A percentile compares a stretch with the other conserved stretches of the same genome.
Evolutionary conservation across 1,140 invertebrate species (phyloP).

Genomic region (Sycophila sp.): DNA sequence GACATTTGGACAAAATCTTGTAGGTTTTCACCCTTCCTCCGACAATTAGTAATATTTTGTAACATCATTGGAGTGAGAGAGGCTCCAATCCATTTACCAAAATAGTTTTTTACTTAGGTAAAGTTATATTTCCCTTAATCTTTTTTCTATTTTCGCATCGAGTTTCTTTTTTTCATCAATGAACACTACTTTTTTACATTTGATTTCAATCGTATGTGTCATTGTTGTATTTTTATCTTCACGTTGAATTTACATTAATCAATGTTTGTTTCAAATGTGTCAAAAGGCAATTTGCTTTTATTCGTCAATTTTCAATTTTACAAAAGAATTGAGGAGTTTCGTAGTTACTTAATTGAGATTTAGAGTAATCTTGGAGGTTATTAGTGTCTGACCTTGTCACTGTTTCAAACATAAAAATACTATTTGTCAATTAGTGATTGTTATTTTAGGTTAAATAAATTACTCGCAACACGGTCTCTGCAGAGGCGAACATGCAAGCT

Average conservation of each 20-base stretch:
- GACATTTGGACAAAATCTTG: neutral
- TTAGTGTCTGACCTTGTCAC: neutral
- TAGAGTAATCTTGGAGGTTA: conserved; percentile 12
- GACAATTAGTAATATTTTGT: too few relatives aligned
- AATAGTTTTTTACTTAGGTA: conserved; percentile 23
- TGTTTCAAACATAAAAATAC: conserved; percentile 7
- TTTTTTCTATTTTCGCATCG: too few relatives aligned
- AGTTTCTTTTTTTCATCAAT: too few relatives aligned
- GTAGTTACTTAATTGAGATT: neutral
- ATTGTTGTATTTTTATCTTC: too few relatives aligned
- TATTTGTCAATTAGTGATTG: conserved; percentile 2
- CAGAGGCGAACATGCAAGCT: conserved; percentile 57
- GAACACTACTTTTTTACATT: too few relatives aligned
- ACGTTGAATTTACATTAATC: too few relatives aligned
- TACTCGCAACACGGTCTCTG: conserved; percentile 51
- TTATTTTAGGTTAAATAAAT: conserved; percentile 23
- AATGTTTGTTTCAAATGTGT: neutral
- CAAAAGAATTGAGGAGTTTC: neutral
- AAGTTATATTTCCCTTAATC: conserved; percentile 7
- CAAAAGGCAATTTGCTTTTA: neutral
- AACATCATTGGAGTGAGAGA: conserved; percentile 13
- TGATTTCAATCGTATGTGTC: neutral
- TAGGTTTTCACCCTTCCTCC: too few relatives aligned
- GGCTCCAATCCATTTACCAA: too few relatives aligned
- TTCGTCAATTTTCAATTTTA: neutral